Evolutionary conservation across 1,140 invertebrate genomes (phyloP).

Genomic region (Papilio aristodemus): DNA sequence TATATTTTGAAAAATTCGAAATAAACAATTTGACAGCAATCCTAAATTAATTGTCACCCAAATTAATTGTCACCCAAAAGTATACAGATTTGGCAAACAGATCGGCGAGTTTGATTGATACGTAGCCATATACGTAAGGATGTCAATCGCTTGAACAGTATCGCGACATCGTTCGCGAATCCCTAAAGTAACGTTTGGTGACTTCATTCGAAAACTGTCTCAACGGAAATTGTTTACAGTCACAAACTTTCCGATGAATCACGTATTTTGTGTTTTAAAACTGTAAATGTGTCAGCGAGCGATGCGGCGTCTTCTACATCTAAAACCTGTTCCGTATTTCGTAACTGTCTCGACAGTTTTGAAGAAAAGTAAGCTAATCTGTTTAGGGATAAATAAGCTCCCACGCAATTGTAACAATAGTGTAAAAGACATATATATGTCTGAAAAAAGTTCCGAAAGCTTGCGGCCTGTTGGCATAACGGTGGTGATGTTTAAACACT

Average conservation of each 20-base stretch:
- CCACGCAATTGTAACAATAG: too few species aligned
- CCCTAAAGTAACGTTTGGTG: slow-evolving; percentile 16
- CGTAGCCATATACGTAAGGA: slow-evolving; percentile 20
- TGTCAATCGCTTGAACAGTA: slow-evolving; percentile 25
- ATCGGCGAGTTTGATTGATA: slow-evolving; percentile 12
- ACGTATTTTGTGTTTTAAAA: slow-evolving; percentile 27
- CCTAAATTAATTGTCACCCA: slow-evolving; percentile 15
- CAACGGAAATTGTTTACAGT: slow-evolving; percentile 25
- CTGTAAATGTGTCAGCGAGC: slow-evolving; percentile 23
- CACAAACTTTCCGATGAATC: slow-evolving; percentile 23
- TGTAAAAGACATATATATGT: too few species aligned
- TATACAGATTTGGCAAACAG: slow-evolving; percentile 1
- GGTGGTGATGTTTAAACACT: too few species aligned
- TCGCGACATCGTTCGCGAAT: not conserved
- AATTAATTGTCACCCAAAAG: slow-evolving; percentile 20
- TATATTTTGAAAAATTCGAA: too few species aligned
- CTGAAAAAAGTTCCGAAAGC: too few species aligned
- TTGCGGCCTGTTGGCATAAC: too few species aligned
- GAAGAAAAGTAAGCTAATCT: not conserved
- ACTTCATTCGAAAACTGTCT: slow-evolving; percentile 27
- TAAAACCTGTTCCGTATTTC: not conserved
- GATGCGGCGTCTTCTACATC: not conserved
- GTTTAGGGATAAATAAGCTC: too few species aligned
- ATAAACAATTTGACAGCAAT: slow-evolving; percentile 6
- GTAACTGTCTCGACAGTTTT: not conserved